Percentiles rank a stretch among this genome's conserved stretches.
These are phyloP conservation scores for Actenoides lindsayi DNA, from an alignment of 2,113 vertebrate genomes.

Conservation along the genomic window DNA sequence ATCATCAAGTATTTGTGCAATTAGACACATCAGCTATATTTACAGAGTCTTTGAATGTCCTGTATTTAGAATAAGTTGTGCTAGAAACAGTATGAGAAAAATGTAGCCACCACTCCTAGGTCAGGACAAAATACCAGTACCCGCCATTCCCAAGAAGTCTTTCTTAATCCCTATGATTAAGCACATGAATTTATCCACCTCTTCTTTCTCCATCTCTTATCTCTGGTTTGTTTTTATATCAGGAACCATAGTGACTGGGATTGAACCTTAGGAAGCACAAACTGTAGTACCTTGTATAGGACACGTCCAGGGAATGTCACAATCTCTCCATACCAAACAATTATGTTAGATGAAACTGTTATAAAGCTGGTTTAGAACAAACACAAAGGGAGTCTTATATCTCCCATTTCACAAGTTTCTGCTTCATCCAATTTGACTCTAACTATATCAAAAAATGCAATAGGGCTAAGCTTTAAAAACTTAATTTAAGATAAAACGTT, in stretches of 20 bases:
- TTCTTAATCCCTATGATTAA: conserved; percentile 57
- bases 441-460: background rate
- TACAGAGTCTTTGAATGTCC: background rate
- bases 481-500: conserved; percentile 8
- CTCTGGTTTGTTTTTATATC: background rate
- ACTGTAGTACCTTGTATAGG: background rate
- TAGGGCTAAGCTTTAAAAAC: conserved; percentile 12
- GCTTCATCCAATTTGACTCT: background rate
- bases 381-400: background rate
- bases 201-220: conserved; percentile 17
- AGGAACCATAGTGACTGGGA: background rate
- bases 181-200: background rate
- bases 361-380: background rate
- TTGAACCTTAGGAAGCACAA: background rate
- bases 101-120: conserved; percentile 8
- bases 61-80: conserved; percentile 1
- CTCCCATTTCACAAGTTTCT: background rate
- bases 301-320: background rate
- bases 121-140: conserved; percentile 21
- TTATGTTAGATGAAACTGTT: background rate
- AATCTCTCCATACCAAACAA: background rate
- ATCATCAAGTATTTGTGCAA: background rate
- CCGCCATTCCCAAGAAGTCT: background rate
- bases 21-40: background rate
- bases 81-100: conserved; percentile 39